These are phyloP conservation scores for Panagrolaimus sp. DNA, from an alignment of 1,140 invertebrate species.

Conservation along the genomic window DNA sequence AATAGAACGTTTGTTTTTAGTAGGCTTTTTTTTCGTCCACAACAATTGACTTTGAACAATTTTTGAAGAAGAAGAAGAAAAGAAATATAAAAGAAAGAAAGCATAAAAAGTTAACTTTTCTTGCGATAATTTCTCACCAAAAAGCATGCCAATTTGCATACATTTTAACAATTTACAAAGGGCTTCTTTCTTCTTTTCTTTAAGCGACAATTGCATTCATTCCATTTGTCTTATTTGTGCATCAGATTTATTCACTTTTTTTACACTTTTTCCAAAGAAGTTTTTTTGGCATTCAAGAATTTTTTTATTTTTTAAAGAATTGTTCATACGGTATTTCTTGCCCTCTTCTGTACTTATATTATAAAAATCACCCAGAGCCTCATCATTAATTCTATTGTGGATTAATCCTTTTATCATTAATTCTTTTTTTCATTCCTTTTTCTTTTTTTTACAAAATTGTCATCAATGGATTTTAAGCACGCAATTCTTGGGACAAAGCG, in stretches of 20 bases:
- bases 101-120: neutral
- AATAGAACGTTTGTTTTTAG: neutral
- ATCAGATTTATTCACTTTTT: constrained; percentile 4
- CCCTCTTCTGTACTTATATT: no score
- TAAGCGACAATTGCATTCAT: neutral
- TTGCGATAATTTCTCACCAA: constrained; percentile 1
- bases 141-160: constrained; percentile 8
- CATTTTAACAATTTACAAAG: constrained; percentile 11
- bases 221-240: neutral
- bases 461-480: constrained; percentile 11
- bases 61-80: neutral
- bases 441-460: neutral
- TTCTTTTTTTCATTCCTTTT: neutral
- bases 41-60: constrained; percentile 3
- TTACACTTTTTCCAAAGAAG: neutral
- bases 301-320: neutral
- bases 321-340: no score
- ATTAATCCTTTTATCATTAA: constrained; percentile 1
- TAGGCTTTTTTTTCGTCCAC: neutral
- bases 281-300: neutral
- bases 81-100: neutral
- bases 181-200: constrained; percentile 6
- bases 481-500: neutral
- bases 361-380: no score
- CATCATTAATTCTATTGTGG: neutral